Evolutionary conservation across 2,888 invertebrate species (phyloP), one percentile per base, ranked within the genome.

Genomic region (Drosophila meridiana): DNA sequence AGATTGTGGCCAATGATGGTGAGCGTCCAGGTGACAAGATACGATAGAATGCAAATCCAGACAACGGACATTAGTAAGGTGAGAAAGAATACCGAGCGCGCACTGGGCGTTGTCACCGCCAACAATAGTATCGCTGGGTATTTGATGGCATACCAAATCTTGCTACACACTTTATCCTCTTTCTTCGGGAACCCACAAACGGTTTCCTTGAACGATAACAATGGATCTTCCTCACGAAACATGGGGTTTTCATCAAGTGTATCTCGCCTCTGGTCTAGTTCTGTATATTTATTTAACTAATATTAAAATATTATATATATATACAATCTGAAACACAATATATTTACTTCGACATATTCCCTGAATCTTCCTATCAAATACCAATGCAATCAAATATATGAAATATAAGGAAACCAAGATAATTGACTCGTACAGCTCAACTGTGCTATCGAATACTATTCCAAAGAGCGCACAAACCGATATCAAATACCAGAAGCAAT

Each of bases 11-110:
- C 98, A 81, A 98, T 96, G 77, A 97, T 95, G 62, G 98, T 97
- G 73, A 98, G 98, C 96, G 98, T 97, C 98, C 98, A 98, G 30
- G 98, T 97, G 28, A 98, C 96, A 9, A 98, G 94, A 91, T 98
- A 99, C 2, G 98, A 97, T 42, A 98, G 94, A 0, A 96, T 95
- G 62, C 97, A 97, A 80, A 98, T 97, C 98, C 98, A 98, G 40
- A 97, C 94, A 71, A 98, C 96, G 87, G 98, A 97, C 96, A 98
- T 96, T 36, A 97, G 93, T 90, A 98, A 97, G 0, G 97, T 97
- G 7, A 97, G 91, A 0, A 97, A 96, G 90, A 97, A 98, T 95
- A 75, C 38, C 1, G 71, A 62, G 1, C 85, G 73, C 1, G 73
- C 72, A 65, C 83, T 86, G 96, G 96, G 86, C 95, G 96, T 89